phyloP scores from a whole-genome alignment of 2,113 vertebrate genomes.

The Eulemur rufifrons region DNA sequence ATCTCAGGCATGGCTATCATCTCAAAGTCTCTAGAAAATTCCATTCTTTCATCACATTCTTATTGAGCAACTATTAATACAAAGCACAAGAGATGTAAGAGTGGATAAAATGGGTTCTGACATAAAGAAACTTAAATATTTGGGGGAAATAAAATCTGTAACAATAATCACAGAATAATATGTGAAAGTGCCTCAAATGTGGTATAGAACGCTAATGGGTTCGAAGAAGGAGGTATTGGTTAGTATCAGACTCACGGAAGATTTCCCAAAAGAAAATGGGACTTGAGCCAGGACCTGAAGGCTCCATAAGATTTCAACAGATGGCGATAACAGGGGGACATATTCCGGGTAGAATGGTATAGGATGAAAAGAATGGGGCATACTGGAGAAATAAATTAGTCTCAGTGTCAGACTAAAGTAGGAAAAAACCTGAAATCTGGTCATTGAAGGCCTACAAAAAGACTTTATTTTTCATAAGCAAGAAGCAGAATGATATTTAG shows the following conservation, averaged over 20 bases:
- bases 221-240: background rate
- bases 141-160: background rate
- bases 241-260: background rate
- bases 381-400: background rate
- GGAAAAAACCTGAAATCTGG: background rate
- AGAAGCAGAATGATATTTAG: background rate
- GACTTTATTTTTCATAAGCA: background rate
- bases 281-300: background rate
- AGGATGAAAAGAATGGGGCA: background rate
- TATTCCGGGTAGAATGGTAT: background rate
- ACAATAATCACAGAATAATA: background rate
- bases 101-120: background rate
- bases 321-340: background rate
- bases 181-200: background rate
- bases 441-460: background rate
- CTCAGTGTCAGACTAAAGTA: background rate
- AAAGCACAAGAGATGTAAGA: background rate
- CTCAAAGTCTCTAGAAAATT: conserved; percentile 21
- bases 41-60: background rate
- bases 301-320: background rate
- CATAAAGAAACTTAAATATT: background rate
- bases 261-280: background rate
- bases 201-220: background rate
- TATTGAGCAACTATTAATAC: background rate
- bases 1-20: background rate